Conservation (phyloP, 2,888 invertebrate species). For the Yponomeuta cagnagella region DNA sequence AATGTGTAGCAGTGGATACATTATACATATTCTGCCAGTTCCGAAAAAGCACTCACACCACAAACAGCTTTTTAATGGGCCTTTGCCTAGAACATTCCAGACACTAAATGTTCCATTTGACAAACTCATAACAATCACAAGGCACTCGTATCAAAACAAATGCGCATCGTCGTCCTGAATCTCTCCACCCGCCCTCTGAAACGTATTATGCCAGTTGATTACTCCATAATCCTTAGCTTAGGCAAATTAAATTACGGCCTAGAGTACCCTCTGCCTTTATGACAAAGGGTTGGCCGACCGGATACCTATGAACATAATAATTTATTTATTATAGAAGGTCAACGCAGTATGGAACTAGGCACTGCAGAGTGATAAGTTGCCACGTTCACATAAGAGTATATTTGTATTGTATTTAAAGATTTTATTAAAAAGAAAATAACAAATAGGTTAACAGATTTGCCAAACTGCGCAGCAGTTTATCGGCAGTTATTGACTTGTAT, state of each 20-base stretch:
- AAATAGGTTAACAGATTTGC: too few species aligned
- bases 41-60: too few species aligned
- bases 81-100: background rate
- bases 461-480: too few species aligned
- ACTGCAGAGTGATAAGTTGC: too few species aligned
- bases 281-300: constrained; percentile 14
- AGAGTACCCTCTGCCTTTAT: constrained; percentile 11
- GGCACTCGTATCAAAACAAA: background rate
- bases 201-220: constrained; percentile 15
- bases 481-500: too few species aligned
- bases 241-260: constrained; percentile 18
- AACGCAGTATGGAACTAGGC: background rate
- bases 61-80: too few species aligned
- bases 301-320: background rate
- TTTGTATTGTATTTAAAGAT: too few species aligned
- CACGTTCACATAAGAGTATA: too few species aligned
- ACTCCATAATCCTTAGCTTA: constrained; percentile 19
- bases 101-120: background rate
- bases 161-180: background rate
- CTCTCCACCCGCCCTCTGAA: background rate
- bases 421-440: too few species aligned
- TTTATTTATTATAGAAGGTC: background rate
- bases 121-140: background rate
- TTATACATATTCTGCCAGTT: too few species aligned
- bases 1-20: too few species aligned